Conservation (phyloP, 2,113 vertebrate genomes). For the Cnemophilus loriae region DNA sequence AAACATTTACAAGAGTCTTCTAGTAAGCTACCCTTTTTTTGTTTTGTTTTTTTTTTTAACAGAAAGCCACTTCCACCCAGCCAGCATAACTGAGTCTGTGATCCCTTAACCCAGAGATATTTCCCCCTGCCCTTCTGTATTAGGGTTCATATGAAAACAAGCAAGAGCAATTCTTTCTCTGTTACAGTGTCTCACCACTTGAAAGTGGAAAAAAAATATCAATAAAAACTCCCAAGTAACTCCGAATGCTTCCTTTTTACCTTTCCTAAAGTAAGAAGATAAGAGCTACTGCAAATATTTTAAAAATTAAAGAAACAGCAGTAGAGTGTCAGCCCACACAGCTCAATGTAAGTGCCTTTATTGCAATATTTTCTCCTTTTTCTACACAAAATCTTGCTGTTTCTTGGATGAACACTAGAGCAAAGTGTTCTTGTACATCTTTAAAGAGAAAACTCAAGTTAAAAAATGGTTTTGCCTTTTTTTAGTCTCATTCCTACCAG, state of each 20-base stretch:
- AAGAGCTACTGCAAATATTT: neutral
- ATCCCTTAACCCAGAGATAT: neutral
- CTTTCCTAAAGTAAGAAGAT: neutral
- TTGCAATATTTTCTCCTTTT: neutral
- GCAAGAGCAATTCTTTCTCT: neutral
- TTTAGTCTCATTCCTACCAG: neutral
- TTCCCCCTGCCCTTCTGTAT: neutral
- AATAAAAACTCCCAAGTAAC: neutral
- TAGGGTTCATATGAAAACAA: neutral
- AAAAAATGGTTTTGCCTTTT: neutral
- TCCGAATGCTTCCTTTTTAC: neutral
- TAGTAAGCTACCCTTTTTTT: neutral
- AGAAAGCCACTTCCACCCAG: neutral
- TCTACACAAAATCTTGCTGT: neutral
- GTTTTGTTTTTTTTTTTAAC: neutral
- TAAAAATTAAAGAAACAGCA: neutral
- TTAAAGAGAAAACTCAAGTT: neutral
- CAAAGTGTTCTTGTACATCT: neutral
- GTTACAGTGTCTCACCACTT: neutral
- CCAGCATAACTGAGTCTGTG: neutral
- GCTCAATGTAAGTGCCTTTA: neutral
- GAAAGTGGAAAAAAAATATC: neutral
- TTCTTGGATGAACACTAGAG: neutral
- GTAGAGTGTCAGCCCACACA: neutral
- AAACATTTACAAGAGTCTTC: neutral